These are phyloP conservation scores for Lophius piscatorius DNA, from an alignment of 2,113 vertebrate species.

Conservation along the genomic window DNA sequence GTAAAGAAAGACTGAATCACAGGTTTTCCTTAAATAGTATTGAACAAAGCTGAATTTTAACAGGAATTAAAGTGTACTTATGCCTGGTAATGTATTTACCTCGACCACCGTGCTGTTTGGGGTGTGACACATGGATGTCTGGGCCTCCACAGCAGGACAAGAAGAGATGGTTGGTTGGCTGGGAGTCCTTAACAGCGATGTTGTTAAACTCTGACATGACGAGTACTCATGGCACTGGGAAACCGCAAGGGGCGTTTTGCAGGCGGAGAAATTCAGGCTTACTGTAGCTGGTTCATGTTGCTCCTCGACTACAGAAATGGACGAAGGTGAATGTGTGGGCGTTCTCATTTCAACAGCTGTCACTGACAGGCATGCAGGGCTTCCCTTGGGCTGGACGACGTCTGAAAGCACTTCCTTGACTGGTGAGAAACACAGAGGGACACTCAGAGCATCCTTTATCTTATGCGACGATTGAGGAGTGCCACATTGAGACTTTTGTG, in stretches of 20 bases:
- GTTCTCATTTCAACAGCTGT: background rate
- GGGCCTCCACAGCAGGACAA: conserved; percentile 12
- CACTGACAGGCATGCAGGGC: conserved; percentile 6
- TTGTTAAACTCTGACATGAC: conserved; percentile 49
- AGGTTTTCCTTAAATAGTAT: background rate
- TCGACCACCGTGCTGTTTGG: conserved; percentile 50
- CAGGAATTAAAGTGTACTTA: background rate
- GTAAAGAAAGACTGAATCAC: background rate
- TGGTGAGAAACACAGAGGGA: conserved; percentile 38
- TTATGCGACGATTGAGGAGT: conserved; percentile 18
- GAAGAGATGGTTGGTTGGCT: conserved; percentile 1
- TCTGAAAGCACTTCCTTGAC: conserved; percentile 23
- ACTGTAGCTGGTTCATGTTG: background rate
- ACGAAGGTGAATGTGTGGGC: background rate
- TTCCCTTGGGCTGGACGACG: background rate
- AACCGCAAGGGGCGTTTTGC: background rate
- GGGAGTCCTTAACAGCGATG: conserved; percentile 37
- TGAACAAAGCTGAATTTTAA: too few species aligned
- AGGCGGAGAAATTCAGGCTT: background rate
- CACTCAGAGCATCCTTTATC: background rate
- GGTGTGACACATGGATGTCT: conserved; percentile 40
- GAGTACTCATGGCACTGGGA: conserved; percentile 25
- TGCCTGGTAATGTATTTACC: conserved; percentile 44
- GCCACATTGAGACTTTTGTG: conserved; percentile 11
- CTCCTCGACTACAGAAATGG: conserved; percentile 21